Conservation (phyloP, 2,113 vertebrate species). For the Nesogale talazaci region DNA sequence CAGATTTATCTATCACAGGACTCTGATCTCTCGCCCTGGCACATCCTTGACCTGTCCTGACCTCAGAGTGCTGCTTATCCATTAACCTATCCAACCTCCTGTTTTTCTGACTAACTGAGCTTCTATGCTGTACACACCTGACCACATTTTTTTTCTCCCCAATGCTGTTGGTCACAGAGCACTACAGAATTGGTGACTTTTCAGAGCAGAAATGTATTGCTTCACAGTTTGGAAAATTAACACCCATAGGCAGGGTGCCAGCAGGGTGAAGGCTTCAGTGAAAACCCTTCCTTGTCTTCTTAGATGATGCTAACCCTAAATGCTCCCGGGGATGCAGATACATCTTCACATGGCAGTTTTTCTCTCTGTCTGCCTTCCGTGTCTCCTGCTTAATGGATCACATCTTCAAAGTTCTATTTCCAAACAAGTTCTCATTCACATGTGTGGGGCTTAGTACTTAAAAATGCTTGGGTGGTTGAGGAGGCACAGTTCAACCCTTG, state of each 20-base stretch:
- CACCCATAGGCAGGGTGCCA: background rate
- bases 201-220: background rate
- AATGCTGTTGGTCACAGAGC: background rate
- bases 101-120: conserved; percentile 28
- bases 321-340: background rate
- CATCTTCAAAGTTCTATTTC: background rate
- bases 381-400: background rate
- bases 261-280: background rate
- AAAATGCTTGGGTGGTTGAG: background rate
- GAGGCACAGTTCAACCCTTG: background rate
- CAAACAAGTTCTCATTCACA: background rate
- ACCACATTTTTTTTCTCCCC: background rate
- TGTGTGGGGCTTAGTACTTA: background rate
- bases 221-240: background rate
- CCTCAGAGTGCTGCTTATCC: background rate
- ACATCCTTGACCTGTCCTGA: background rate
- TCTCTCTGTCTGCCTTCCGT: background rate
- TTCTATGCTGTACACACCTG: background rate
- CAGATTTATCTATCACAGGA: background rate
- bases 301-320: background rate
- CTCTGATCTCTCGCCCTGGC: conserved; percentile 27
- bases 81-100: background rate
- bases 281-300: background rate
- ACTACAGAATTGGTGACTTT: background rate
- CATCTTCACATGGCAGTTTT: background rate